Percentiles rank a stretch among this genome's conserved stretches.
These are phyloP conservation scores for Temnothorax rugatulus DNA, from an alignment of 2,888 invertebrate genomes.

Conservation along the genomic window DNA sequence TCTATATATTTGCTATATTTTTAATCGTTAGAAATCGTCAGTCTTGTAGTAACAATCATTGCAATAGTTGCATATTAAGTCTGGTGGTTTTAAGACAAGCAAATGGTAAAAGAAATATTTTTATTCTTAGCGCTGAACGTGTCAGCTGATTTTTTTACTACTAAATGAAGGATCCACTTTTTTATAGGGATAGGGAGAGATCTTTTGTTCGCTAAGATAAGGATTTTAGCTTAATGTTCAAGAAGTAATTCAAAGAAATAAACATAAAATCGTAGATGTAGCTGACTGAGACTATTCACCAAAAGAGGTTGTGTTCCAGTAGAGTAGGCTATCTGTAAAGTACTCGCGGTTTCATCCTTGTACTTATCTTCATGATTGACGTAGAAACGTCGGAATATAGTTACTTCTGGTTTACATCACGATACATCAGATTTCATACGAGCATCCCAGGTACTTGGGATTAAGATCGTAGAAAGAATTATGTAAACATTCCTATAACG, in stretches of 20 bases:
- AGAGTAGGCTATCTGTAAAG: conserved; percentile 79
- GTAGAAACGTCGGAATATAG: conserved; percentile 36
- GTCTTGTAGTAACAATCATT: conserved; percentile 4
- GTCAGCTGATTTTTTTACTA: neutral
- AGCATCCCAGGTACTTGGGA: conserved; percentile 10
- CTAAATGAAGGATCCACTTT: neutral
- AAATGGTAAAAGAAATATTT: neutral
- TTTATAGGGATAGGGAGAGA: neutral
- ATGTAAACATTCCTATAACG: conserved; percentile 55
- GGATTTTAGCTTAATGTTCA: conserved; percentile 34
- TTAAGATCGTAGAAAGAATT: neutral
- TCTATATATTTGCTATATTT: neutral
- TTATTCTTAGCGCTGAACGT: neutral
- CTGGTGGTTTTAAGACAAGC: neutral
- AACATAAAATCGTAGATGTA: conserved; percentile 73
- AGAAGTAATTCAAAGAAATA: conserved; percentile 50
- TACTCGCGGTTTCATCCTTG: conserved; percentile 69
- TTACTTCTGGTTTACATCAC: conserved; percentile 7
- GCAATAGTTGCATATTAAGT: neutral
- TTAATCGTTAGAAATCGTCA: neutral
- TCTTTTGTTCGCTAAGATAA: conserved; percentile 6
- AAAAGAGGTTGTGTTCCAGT: conserved; percentile 84
- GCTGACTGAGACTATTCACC: conserved; percentile 83
- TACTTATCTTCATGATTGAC: conserved; percentile 60
- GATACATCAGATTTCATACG: neutral